Evolutionary conservation across 2,888 invertebrate genomes (phyloP), one percentile per base, ranked within the genome.

Genomic region (Pseudoips prasinana): DNA sequence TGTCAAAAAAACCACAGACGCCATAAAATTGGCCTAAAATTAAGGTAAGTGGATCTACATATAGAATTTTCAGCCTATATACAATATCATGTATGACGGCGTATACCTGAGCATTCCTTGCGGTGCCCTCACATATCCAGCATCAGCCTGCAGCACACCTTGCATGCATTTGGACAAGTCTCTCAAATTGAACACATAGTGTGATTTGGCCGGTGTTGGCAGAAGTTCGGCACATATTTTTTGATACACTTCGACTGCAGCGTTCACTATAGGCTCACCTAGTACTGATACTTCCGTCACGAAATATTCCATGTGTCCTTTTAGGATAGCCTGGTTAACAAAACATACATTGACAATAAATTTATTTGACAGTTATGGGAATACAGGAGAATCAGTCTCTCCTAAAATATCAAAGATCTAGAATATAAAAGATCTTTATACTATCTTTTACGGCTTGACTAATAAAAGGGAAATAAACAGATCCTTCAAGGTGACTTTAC

Each of bases 141-240:
- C 90, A 65, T 95, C 94, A 0, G 95, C 95, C 70, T 97, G 97
- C 30, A 96, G 79, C 5, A 96, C 92, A n/a, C 96, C 97, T 80
- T 97, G 97, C 59, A 97, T 90, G 42, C 95, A 95, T 75, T 97
- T 97, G 6, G 97, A 96, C 22, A 97, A 87, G 84, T 97, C 97
- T 25, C 98, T 90, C 55, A 98, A 82, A 78, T 98, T 98, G 74
- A 98, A 98, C 7, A 97, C 93, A 65, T 98, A 98, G 78, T 98
- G 97, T 0, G 95, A 95, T 73, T 97, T 97, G 11, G 95, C 92
- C 0, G 98, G 98, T 0, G 97, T 98, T 0, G 98, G 98, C 14
- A 98, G 79, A 50, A 98, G 90, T 58, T 95, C 95, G 0, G 91
- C 82, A 8, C 94, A 92, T 25, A 97, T 95, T 58, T 93, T 92